Evolutionary conservation across 2,888 invertebrate species (phyloP), one percentile per base, ranked within the genome.

Genomic region (Ochropacha duplaris): DNA sequence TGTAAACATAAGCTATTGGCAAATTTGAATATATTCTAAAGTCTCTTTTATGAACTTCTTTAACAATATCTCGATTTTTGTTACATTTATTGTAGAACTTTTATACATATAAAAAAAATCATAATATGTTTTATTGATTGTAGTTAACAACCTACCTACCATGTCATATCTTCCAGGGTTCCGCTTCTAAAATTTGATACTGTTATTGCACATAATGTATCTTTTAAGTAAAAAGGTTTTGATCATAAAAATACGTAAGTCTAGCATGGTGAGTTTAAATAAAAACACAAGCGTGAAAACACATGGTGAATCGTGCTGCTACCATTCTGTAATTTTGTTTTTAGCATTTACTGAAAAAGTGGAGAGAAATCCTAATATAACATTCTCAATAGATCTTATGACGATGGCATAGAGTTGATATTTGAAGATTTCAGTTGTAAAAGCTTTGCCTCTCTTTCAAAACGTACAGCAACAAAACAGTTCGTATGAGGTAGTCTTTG

Each of bases 401-500:
- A 50, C 54, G 50, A 58, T 58, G 28, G 57, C 60, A 55, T 55
- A 57, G 57, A 49, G 36, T 55, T 51, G 54, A 19, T n/a, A 19
- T 52, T 22, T 22, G 39, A 34, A 39, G 55, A 26, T 28, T 50
- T 50, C 31, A 39, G 26, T 58, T 49, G 55, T 59, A 34, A 44
- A 57, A 63, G 64, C 65, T 64, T 68, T 57, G 66, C 59, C 68
- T 68, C 60, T 63, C 65, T 68, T 70, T 64, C 58, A 61, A 72
- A 72, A 72, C 67, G 62, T 66, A 61, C 63, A 62, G 62, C 58
- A 63, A 68, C 72, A 75, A 72, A 75, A 68, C 67, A 59, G 60
- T 60, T 61, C 54, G 58, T 69, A 66, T 64, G 63, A 57, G 64
- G 64, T 52, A 59, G 66, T 69, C 76, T 78, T 76, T 78, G 68